Percentiles rank a stretch among this genome's conserved stretches.
Evolutionary conservation across 2,797 vertebrate species (phyloP).

Genomic region (Pipistrellus pipistrellus): DNA sequence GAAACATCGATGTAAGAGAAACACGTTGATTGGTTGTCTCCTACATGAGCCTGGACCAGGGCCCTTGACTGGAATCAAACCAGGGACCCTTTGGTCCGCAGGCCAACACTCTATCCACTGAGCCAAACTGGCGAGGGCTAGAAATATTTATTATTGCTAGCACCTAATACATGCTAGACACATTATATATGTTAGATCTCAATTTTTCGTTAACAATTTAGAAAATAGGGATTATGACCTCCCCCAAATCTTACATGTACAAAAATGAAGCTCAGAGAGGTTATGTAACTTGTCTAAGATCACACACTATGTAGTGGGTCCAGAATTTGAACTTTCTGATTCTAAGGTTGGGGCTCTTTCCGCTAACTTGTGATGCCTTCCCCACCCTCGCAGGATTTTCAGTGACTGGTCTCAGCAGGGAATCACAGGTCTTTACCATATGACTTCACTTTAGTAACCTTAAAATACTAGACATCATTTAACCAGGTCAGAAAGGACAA

Average conservation of each 20-base stretch:
- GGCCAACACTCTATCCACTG: too few species aligned
- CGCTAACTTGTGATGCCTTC: not conserved
- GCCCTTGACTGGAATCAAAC: too few species aligned
- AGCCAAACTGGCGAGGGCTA: not conserved
- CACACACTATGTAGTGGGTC: not conserved
- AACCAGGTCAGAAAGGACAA: conserved; percentile 57
- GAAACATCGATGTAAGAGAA: too few species aligned
- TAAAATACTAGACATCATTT: conserved; percentile 67
- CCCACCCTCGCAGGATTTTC: not conserved
- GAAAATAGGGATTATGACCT: not conserved
- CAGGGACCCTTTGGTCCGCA: too few species aligned
- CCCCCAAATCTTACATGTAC: not conserved
- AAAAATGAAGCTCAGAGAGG: conserved; percentile 18
- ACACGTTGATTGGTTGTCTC: too few species aligned
- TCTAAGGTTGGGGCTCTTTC: not conserved
- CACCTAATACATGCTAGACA: not conserved
- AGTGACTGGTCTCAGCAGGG: conserved; percentile 38
- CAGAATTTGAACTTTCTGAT: conserved; percentile 7
- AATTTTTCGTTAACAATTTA: conserved; percentile 1
- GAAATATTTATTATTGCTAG: not conserved
- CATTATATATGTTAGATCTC: conserved; percentile 1
- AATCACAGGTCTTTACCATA: conserved; percentile 40
- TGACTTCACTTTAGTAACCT: conserved; percentile 32
- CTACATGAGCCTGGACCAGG: too few species aligned
- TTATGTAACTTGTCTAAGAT: conserved; percentile 21